These are phyloP conservation scores for Drosophila maculinotata DNA, from an alignment of 2,888 invertebrate genomes.

Conservation along the genomic window DNA sequence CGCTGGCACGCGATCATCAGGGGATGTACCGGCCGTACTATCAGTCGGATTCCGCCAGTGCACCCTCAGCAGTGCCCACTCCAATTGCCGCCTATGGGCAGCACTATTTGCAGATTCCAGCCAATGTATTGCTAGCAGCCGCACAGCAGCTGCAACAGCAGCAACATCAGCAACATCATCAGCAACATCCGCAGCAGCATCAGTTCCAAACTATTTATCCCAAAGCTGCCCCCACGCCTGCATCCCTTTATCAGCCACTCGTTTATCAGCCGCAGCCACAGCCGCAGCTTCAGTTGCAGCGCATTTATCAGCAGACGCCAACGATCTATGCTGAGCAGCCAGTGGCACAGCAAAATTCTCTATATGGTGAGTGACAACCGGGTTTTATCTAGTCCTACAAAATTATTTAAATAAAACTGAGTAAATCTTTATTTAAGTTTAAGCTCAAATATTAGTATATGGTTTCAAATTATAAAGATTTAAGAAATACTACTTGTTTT, in stretches of 20 bases:
- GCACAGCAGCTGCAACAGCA: slow-evolving; percentile 67
- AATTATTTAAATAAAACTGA: too few species aligned
- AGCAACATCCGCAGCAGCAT: slow-evolving; percentile 39
- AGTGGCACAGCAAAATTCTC: slow-evolving; percentile 24
- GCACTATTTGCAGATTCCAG: slow-evolving; percentile 75
- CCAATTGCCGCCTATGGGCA: slow-evolving; percentile 42
- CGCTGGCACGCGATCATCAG: slow-evolving; percentile 76
- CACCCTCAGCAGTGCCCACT: slow-evolving; percentile 41
- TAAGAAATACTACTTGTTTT: too few species aligned
- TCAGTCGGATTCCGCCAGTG: slow-evolving; percentile 47
- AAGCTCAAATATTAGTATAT: too few species aligned
- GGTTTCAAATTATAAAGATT: too few species aligned
- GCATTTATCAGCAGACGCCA: slow-evolving; percentile 42
- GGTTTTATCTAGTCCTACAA: too few species aligned
- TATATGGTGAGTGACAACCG: slow-evolving; percentile 60
- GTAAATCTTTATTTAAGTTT: too few species aligned
- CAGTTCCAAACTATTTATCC: slow-evolving; percentile 41
- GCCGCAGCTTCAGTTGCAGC: slow-evolving; percentile 38
- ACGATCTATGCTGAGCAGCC: slow-evolving; percentile 57
- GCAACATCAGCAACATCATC: slow-evolving; percentile 55
- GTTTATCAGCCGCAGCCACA: slow-evolving; percentile 49
- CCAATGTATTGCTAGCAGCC: slow-evolving; percentile 68
- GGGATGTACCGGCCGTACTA: slow-evolving; percentile 72
- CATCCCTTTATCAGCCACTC: slow-evolving; percentile 45
- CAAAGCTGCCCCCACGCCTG: slow-evolving; percentile 35